phyloP scores from a whole-genome alignment of 2,888 invertebrate species.

The Rhyacophila evoluta region DNA sequence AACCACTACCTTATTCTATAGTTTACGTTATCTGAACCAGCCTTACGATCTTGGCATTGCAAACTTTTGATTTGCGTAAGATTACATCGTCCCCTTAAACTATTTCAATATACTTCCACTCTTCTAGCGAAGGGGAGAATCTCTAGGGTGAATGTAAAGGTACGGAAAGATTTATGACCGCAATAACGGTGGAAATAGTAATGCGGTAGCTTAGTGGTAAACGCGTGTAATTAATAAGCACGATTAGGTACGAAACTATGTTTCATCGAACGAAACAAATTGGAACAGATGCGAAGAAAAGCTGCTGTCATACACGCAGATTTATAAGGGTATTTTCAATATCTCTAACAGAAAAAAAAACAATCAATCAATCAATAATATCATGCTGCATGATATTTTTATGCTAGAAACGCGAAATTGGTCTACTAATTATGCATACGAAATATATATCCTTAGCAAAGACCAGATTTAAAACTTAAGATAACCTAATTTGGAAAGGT shows the following conservation, averaged over 20 bases:
- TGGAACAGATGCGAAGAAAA: slow-evolving; percentile 2
- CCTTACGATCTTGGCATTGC: not conserved
- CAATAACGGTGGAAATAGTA: slow-evolving; percentile 28
- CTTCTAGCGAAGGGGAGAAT: not conserved
- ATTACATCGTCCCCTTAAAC: not conserved
- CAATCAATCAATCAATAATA: too few species aligned
- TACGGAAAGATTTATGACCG: slow-evolving; percentile 28
- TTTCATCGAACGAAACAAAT: not conserved
- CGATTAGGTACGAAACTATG: not conserved
- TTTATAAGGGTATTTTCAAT: too few species aligned
- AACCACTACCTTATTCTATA: too few species aligned
- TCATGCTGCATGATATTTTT: too few species aligned
- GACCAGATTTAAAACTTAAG: too few species aligned
- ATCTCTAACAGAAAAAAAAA: too few species aligned
- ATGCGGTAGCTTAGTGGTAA: not conserved
- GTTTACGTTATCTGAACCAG: not conserved
- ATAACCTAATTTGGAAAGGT: too few species aligned
- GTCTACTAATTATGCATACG: too few species aligned
- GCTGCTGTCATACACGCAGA: not conserved
- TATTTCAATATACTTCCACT: not conserved
- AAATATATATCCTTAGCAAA: too few species aligned
- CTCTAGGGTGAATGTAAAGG: not conserved
- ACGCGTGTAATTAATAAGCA: slow-evolving; percentile 1
- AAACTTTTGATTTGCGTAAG: not conserved
- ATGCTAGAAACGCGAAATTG: too few species aligned